phyloP scores from a whole-genome alignment of 2,113 vertebrate species.

The Channa argus region DNA sequence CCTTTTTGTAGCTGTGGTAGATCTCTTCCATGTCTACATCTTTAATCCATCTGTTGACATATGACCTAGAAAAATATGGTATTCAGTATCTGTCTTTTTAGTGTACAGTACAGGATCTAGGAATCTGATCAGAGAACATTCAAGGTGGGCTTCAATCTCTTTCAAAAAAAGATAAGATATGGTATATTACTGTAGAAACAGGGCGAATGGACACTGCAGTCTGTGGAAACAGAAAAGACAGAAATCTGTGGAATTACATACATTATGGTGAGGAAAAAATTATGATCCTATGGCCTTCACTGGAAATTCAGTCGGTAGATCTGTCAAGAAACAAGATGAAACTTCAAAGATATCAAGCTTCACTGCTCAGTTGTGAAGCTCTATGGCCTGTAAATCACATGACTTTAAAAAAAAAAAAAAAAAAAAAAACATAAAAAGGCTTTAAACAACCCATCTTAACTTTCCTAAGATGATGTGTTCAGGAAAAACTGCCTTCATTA shows the following conservation, averaged over 20 bases:
- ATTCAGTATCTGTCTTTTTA: constrained; percentile 74
- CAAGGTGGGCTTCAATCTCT: constrained; percentile 72
- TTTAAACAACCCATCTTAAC: not conserved
- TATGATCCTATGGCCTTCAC: constrained; percentile 30
- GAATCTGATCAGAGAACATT: constrained; percentile 75
- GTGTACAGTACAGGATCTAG: constrained; percentile 71
- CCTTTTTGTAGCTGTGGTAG: constrained; percentile 65
- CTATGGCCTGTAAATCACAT: constrained; percentile 9
- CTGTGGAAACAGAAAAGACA: not conserved
- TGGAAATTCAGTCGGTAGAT: constrained; percentile 47
- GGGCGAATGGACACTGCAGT: constrained; percentile 7
- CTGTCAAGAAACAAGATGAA: constrained; percentile 19
- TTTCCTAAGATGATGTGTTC: constrained; percentile 34
- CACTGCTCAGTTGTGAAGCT: constrained; percentile 45
- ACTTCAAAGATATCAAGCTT: constrained; percentile 20
- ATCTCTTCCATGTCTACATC: constrained; percentile 57
- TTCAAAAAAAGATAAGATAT: constrained; percentile 55
- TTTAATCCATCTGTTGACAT: constrained; percentile 64
- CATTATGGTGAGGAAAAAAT: constrained; percentile 25
- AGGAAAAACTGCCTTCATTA: constrained; percentile 31
- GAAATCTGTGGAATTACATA: constrained; percentile 48
- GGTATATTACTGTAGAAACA: constrained; percentile 38
- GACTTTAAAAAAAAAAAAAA: constrained; percentile 21
- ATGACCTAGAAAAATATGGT: constrained; percentile 81
- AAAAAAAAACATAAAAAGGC: not conserved